Evolutionary conservation across 2,113 vertebrate genomes (phyloP).

Genomic region (Leiothrix lutea): DNA sequence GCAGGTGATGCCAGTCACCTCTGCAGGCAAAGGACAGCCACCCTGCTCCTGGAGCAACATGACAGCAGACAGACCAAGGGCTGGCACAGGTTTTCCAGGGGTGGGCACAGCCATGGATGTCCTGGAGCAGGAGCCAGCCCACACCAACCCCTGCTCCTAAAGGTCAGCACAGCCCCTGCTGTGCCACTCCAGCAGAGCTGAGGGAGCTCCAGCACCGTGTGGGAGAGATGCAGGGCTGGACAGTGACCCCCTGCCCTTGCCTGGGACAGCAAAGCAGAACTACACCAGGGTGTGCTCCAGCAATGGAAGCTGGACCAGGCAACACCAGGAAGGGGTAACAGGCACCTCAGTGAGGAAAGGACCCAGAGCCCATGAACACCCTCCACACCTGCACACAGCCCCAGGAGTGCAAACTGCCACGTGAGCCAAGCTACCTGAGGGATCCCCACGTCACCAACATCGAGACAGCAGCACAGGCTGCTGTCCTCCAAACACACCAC

Average conservation of each 20-base stretch:
- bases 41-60: background rate
- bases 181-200: background rate
- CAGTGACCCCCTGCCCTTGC: background rate
- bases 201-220: background rate
- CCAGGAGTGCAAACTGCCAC: background rate
- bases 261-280: background rate
- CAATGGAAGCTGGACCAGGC: background rate
- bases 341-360: background rate
- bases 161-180: background rate
- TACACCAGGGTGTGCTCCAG: background rate
- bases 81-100: too few relatives aligned
- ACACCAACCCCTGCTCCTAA: background rate
- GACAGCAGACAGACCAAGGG: fast-evolving
- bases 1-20: background rate
- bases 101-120: background rate
- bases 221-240: background rate
- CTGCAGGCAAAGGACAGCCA: background rate
- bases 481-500: too few relatives aligned
- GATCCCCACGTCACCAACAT: fast-evolving
- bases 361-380: background rate
- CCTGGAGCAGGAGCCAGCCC: background rate
- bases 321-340: background rate
- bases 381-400: background rate
- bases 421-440: background rate
- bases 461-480: background rate